Base-by-base conservation (phyloP, 2,113 vertebrate species). In the Melanerpes aurifrons region DNA sequence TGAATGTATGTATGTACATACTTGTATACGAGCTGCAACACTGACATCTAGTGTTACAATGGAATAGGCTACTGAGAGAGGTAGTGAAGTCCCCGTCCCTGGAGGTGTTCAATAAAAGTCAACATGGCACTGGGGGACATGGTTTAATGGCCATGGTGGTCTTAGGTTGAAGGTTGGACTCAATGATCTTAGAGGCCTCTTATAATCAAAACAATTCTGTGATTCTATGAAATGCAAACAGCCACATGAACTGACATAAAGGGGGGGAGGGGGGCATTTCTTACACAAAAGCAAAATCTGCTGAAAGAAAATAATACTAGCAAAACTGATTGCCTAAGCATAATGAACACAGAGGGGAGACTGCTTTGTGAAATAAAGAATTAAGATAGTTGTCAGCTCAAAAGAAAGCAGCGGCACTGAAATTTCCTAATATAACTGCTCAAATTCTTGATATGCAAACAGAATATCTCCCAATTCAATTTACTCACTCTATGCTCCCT, bases 1-100 rank as follows among this genome's bases (percentile, higher is more conserved):
- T 2, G 7, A 12, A 20, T 8, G 6, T 1, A 20, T 24, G 12
- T 1, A 54, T 2, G 10, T 4, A 75, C 45, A 50, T 11, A 37
- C 43, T 20, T 19, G 5, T 3, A 64, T 47, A 64, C 19, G 57
- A 95, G 73, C 69, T 43, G 45, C 96, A 97, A 97, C 73, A 98
- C 86, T 97, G 97, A 97, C 97, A 96, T 76, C 97, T 98, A 97
- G 96, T 77, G 97, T 93, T 86, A 24, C 82, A 94, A 74, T 53
- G 12, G 50, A 53, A 53, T 24, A 53, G 50, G 50, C 13, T 53
- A 22, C 50, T 22, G 12, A 24, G 50, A 53, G 50, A 53, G 50
- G 7, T 12, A 53, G 22, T 25, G 50, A 53, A 53, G 12, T 53
- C 50, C 12, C 50, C 3, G 12, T 13, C 50, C 50, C 50, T 53